These are phyloP conservation scores for Hyphantria cunea DNA, from an alignment of 1,140 invertebrate species.

Conservation along the genomic window DNA sequence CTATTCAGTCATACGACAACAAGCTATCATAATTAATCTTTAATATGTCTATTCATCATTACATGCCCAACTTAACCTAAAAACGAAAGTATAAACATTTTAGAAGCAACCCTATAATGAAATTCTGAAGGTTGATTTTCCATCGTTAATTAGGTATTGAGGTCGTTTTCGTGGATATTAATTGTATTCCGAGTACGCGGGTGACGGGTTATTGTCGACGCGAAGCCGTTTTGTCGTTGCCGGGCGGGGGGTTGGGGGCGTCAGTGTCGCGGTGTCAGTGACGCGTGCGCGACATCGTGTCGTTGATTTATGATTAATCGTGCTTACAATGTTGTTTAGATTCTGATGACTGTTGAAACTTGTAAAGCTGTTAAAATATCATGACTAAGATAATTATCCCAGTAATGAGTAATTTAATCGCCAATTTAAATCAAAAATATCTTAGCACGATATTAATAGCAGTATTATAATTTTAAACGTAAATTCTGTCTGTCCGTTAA, in stretches of 20 bases:
- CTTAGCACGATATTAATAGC: too few relatives aligned
- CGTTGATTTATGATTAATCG: slow-evolving; percentile 31
- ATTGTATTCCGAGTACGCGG: slow-evolving; percentile 38
- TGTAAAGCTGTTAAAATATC: slow-evolving; percentile 7
- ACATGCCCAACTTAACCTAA: slow-evolving; percentile 25
- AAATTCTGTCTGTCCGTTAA: too few relatives aligned
- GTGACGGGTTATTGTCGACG: slow-evolving; percentile 38
- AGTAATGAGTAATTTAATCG: too few relatives aligned
- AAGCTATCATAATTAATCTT: slow-evolving; percentile 31
- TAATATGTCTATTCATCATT: slow-evolving; percentile 33
- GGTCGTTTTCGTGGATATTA: slow-evolving; percentile 38
- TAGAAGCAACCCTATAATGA: slow-evolving; percentile 24
- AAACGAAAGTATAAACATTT: not conserved
- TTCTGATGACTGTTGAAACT: slow-evolving; percentile 14
- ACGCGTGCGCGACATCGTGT: slow-evolving; percentile 7
- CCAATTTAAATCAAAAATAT: too few relatives aligned
- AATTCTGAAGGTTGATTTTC: slow-evolving; percentile 13
- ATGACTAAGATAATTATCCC: too few relatives aligned
- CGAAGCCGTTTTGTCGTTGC: slow-evolving; percentile 34
- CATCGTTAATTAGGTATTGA: slow-evolving; percentile 21
- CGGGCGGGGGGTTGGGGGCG: too few relatives aligned
- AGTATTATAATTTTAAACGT: too few relatives aligned
- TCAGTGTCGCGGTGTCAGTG: slow-evolving; percentile 20
- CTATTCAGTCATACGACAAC: slow-evolving; percentile 31
- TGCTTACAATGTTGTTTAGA: slow-evolving; percentile 18